phyloP scores from a whole-genome alignment of 2,888 invertebrate genomes.

The Nomada fucata region DNA sequence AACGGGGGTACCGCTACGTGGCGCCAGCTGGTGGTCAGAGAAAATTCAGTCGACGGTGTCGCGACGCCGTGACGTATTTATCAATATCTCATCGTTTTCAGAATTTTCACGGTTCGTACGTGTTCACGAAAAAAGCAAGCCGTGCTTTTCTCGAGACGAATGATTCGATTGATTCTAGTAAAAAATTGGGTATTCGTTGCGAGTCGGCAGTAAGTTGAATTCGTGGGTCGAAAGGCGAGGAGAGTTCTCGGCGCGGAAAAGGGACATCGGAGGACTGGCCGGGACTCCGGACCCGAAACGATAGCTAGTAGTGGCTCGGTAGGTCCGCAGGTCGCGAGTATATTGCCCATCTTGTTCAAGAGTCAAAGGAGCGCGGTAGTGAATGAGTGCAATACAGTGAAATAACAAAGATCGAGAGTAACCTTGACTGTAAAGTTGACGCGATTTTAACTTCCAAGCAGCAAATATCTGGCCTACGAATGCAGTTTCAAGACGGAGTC shows the following conservation, averaged over 20 bases:
- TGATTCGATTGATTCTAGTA: conserved; percentile 10
- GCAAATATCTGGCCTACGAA: conserved; percentile 68
- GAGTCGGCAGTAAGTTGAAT: neutral
- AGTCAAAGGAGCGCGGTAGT: conserved; percentile 38
- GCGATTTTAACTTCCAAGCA: conserved; percentile 38
- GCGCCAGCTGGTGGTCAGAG: conserved; percentile 56
- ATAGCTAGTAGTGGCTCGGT: conserved; percentile 37
- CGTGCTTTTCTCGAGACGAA: conserved; percentile 15
- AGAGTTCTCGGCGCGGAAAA: conserved; percentile 55
- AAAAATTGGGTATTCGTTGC: neutral
- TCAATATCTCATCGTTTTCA: conserved; percentile 77
- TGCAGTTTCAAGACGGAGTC: conserved; percentile 70
- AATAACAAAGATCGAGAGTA: conserved; percentile 43
- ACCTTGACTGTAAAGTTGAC: conserved; percentile 21
- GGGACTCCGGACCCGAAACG: conserved; percentile 43
- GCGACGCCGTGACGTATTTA: conserved; percentile 80
- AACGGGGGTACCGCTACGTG: conserved; percentile 57
- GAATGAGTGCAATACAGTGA: conserved; percentile 55
- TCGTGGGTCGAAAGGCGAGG: conserved; percentile 17
- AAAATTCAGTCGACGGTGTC: conserved; percentile 71
- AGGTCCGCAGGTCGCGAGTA: conserved; percentile 41
- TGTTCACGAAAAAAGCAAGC: conserved; percentile 11
- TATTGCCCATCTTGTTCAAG: conserved; percentile 30
- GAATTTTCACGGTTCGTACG: conserved; percentile 66
- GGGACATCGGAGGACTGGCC: conserved; percentile 56